Base-by-base conservation (phyloP, 1,140 invertebrate genomes). In the Steinernema khuongi region DNA sequence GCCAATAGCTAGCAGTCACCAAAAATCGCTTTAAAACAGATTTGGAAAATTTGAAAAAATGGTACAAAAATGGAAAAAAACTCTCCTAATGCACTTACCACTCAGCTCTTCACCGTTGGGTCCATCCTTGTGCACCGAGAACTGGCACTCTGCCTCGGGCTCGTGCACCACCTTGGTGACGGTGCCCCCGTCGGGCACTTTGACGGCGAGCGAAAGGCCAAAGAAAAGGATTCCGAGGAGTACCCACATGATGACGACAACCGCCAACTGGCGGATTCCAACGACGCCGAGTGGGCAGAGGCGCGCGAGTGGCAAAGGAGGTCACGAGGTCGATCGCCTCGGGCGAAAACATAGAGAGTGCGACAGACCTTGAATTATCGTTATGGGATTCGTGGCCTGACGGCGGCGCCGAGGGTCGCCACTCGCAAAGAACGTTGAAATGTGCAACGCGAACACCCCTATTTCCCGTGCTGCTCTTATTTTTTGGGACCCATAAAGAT, bases 81-180 rank as follows among this genome's bases (percentile, higher is more conserved):
- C 7, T 7, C 17, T 31, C 29, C 17, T 2, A 22, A 70, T 2
- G 11, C 2, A 71, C 71, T 29, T 33, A 72, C 71, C 71, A 14
- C 43, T 72, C 33, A 74, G 28, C 67, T 32, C 70, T 28, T 31
- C 72, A 17, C 72, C 72, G 18, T 7, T 31, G 17, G 72, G 72
- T 4, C 72, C 72, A 31, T 74, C 72, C 31, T 73, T 74, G 26
- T 74, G 72, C 26, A 74, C 71, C 1, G 72, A 19, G 28, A 74
- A 74, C 29, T 44, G 68, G 29, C 72, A 74, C 67, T 74, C 71
- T 14, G 72, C 72, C 18, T 32, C 29, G 18, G 72, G 44, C 29
- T 72, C 19, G n/a, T 68, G 28, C 30, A 31, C 29, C 72, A 26
- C 19, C n/a, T 76, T 60, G 50, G 7, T 60, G 14, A 60, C 50